phyloP scores from a whole-genome alignment of 2,113 vertebrate genomes.

The Puffinus mauretanicus region DNA sequence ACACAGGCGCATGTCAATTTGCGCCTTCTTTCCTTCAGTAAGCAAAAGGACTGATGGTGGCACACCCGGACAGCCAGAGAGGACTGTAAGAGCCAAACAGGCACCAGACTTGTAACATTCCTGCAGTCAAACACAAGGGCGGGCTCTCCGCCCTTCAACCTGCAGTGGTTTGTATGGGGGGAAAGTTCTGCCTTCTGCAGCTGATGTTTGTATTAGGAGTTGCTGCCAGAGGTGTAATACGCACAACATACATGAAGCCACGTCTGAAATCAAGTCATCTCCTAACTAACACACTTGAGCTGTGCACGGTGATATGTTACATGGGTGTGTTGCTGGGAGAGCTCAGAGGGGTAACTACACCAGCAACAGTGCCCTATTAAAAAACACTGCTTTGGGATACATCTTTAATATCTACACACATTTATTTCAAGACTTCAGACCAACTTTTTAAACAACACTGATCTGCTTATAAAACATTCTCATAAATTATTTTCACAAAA shows the following conservation, averaged over 20 bases:
- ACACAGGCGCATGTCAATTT: neutral
- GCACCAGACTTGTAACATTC: neutral
- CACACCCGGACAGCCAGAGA: neutral
- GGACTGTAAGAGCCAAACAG: neutral
- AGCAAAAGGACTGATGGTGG: neutral
- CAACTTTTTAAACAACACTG: neutral
- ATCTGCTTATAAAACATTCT: conserved; percentile 45
- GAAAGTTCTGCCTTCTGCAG: neutral
- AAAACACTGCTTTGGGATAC: conserved; percentile 9
- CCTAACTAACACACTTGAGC: neutral
- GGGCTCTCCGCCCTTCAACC: neutral
- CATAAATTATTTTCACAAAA: conserved; percentile 59
- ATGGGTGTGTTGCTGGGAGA: neutral
- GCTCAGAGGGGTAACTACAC: neutral
- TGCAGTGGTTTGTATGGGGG: neutral
- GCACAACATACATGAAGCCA: neutral
- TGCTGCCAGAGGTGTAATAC: neutral
- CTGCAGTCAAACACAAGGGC: neutral
- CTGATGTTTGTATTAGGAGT: neutral
- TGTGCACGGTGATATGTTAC: neutral
- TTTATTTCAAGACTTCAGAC: neutral
- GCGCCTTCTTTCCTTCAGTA: neutral
- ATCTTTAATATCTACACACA: neutral
- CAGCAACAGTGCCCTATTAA: neutral
- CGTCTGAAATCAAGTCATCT: neutral